Conservation (phyloP, 2,888 invertebrate species). For the Cephus nigrinus region DNA sequence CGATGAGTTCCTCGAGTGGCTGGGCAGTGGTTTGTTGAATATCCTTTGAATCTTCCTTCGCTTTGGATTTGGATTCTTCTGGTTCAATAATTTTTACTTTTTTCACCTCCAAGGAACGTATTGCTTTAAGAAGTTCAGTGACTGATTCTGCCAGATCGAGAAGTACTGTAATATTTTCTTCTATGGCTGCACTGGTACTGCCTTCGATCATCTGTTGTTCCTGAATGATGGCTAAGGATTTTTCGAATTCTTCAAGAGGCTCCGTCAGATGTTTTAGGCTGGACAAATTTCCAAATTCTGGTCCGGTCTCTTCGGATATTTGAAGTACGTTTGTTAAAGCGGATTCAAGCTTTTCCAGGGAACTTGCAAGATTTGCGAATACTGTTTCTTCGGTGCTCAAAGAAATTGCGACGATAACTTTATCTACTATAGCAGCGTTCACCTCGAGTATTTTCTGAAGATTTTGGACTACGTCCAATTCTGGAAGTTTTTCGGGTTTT, state of each 20-base stretch:
- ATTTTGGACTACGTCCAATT: slow-evolving; percentile 32
- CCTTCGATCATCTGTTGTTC: not conserved
- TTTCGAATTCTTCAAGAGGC: slow-evolving; percentile 54
- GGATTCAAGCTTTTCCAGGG: not conserved
- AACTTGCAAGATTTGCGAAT: slow-evolving; percentile 20
- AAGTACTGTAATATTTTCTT: slow-evolving; percentile 19
- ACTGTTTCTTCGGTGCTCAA: not conserved
- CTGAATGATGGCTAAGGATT: slow-evolving; percentile 52
- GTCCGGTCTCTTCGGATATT: slow-evolving; percentile 7
- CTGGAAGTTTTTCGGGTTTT: slow-evolving; percentile 32
- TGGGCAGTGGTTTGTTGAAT: slow-evolving; percentile 47
- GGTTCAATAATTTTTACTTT: slow-evolving; percentile 15
- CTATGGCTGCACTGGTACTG: not conserved
- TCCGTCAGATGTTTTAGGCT: slow-evolving; percentile 30
- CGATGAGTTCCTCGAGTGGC: slow-evolving; percentile 49
- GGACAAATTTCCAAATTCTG: slow-evolving; percentile 15
- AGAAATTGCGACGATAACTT: not conserved
- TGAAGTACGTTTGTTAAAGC: not conserved
- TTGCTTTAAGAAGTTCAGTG: slow-evolving; percentile 7
- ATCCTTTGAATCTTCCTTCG: slow-evolving; percentile 35
- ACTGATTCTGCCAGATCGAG: slow-evolving; percentile 11
- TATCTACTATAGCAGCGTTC: slow-evolving; percentile 16
- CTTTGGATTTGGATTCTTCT: slow-evolving; percentile 6
- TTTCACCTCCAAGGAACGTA: slow-evolving; percentile 4
- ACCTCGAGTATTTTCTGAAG: slow-evolving; percentile 24